Conservation (phyloP, 2,113 vertebrate genomes). For the Nanorana parkeri region DNA sequence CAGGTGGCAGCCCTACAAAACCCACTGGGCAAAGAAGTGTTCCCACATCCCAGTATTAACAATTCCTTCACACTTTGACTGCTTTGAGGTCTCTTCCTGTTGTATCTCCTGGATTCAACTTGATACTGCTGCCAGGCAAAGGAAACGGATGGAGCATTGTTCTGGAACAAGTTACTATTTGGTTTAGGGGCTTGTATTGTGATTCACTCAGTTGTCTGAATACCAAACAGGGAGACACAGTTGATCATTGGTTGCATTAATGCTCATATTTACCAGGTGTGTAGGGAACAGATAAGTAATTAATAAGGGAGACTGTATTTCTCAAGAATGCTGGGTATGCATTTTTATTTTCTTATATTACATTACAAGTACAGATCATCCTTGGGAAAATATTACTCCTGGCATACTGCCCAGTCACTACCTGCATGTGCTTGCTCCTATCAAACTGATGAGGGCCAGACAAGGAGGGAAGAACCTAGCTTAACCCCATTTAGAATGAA, state of each 20-base stretch:
- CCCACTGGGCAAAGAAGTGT: neutral
- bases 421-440: constrained; percentile 50
- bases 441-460: constrained; percentile 20
- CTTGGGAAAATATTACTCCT: constrained; percentile 50
- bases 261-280: constrained; percentile 13
- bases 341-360: constrained; percentile 50
- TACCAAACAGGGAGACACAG: constrained; percentile 11
- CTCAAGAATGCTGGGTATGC: constrained; percentile 39
- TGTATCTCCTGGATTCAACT: neutral
- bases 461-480: constrained; percentile 20
- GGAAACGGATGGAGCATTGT: constrained; percentile 20
- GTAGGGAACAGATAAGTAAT: constrained; percentile 13
- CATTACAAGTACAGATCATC: constrained; percentile 40
- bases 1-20: constrained; percentile 13
- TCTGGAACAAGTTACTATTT: constrained; percentile 19
- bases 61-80: constrained; percentile 2
- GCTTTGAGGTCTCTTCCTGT: constrained; percentile 39
- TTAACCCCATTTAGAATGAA: constrained; percentile 32
- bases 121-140: constrained; percentile 5
- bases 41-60: constrained; percentile 13
- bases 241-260: constrained; percentile 16
- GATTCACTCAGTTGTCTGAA: neutral
- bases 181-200: constrained; percentile 28
- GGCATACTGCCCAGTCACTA: constrained; percentile 37
- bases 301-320: constrained; percentile 28